Conservation (phyloP, 1,140 invertebrate species). For the Tigriopus japonicus region DNA sequence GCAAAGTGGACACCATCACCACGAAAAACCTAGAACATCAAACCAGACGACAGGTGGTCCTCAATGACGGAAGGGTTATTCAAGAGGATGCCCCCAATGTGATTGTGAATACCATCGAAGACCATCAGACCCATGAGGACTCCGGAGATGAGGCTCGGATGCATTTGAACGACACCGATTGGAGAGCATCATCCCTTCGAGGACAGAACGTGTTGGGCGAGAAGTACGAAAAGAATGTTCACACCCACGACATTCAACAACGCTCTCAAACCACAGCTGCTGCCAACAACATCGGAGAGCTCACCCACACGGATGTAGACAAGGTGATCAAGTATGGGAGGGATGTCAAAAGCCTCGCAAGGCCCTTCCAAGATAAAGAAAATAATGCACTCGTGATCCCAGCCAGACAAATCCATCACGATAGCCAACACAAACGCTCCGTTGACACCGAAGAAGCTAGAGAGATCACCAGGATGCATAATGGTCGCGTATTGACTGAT, state of each 20-base stretch:
- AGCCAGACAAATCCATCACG: not conserved
- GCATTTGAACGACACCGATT: not conserved
- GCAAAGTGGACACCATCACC: slow-evolving; percentile 65
- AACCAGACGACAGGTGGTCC: slow-evolving; percentile 63
- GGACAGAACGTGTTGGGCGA: slow-evolving; percentile 3
- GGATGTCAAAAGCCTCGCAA: not conserved
- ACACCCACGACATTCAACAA: not conserved
- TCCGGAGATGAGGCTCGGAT: slow-evolving; percentile 19
- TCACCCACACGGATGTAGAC: not conserved
- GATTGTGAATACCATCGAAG: slow-evolving; percentile 68
- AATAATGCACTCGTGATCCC: not conserved
- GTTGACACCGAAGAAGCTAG: slow-evolving; percentile 4
- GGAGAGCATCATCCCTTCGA: not conserved
- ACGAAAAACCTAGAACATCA: slow-evolving; percentile 69
- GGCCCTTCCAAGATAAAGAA: not conserved
- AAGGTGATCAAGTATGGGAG: not conserved
- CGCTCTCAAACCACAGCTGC: not conserved
- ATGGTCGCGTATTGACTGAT: not conserved
- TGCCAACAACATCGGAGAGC: slow-evolving; percentile 3
- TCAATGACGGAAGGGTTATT: slow-evolving; percentile 72
- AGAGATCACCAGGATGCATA: not conserved
- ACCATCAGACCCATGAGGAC: slow-evolving; percentile 65
- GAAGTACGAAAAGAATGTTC: not conserved
- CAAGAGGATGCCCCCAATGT: slow-evolving; percentile 70
- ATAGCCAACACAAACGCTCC: not conserved